Conservation (phyloP, 2,113 vertebrate genomes). For the Myodes glareolus region DNA sequence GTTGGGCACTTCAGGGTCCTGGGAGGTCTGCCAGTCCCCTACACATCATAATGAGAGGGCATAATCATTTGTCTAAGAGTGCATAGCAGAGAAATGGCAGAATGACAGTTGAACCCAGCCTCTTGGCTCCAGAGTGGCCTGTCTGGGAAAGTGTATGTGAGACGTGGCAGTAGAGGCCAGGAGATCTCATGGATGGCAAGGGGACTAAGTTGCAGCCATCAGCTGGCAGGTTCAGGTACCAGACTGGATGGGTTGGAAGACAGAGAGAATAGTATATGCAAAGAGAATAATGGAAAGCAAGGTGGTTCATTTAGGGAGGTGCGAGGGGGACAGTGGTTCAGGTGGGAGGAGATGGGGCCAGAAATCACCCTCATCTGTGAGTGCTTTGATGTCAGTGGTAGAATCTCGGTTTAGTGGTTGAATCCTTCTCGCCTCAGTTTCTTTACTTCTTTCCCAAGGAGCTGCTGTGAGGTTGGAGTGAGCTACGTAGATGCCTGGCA, state of each 20-base stretch:
- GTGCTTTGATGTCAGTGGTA: too few relatives aligned
- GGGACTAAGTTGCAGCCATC: neutral
- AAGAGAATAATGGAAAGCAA: neutral
- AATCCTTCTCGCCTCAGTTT: neutral
- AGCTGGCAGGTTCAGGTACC: neutral
- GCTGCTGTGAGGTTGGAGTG: neutral
- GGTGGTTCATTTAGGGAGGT: too few relatives aligned
- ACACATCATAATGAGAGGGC: neutral
- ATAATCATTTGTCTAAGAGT: neutral
- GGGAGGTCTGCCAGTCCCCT: neutral
- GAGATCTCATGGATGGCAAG: neutral
- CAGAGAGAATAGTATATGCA: neutral
- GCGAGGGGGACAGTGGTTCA: too few relatives aligned
- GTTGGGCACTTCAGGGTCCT: neutral
- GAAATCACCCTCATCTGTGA: neutral
- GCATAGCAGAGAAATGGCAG: neutral
- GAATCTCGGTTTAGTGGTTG: neutral
- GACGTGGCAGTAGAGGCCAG: neutral
- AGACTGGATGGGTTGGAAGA: neutral
- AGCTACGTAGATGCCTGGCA: neutral
- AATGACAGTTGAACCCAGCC: neutral
- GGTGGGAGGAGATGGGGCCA: neutral
- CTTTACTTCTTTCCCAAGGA: neutral
- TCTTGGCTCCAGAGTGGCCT: neutral
- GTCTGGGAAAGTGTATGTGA: neutral